Evolutionary conservation across 2,113 vertebrate genomes (phyloP).

Genomic region (Heterochromis multidens): DNA sequence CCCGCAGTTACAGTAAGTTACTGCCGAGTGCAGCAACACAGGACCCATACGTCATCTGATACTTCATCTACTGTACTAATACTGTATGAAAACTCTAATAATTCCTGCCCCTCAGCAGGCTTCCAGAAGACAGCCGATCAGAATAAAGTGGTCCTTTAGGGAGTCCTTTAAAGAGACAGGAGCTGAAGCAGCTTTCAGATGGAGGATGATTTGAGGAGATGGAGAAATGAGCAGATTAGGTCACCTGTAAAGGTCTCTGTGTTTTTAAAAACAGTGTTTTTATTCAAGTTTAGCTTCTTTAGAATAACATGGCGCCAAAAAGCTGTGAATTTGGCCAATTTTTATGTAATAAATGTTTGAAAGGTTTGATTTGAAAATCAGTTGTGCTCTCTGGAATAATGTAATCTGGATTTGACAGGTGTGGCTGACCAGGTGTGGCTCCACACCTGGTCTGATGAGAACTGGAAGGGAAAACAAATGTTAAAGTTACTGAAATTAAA

Average conservation of each 20-base stretch:
- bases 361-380: not conserved
- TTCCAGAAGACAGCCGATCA: not conserved
- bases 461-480: not conserved
- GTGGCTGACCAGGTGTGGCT: not conserved
- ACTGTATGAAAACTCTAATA: not conserved
- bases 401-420: accelerated
- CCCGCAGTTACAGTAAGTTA: slow-evolving; percentile 87
- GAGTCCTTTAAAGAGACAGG: no score
- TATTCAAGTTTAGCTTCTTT: not conserved
- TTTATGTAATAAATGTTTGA: not conserved
- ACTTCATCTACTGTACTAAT: not conserved
- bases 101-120: not conserved
- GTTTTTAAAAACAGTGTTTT: not conserved
- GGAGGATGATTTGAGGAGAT: not conserved
- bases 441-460: not conserved
- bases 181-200: not conserved
- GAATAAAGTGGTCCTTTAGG: not conserved
- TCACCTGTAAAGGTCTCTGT: not conserved
- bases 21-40: not conserved
- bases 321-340: not conserved
- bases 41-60: not conserved
- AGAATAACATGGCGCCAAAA: not conserved
- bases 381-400: not conserved
- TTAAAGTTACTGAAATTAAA: not conserved
- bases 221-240: no score